Percentiles rank a stretch among this genome's conserved stretches.
Evolutionary conservation across 2,113 vertebrate species (phyloP).

Genomic region (Rhinoptilus africanus): DNA sequence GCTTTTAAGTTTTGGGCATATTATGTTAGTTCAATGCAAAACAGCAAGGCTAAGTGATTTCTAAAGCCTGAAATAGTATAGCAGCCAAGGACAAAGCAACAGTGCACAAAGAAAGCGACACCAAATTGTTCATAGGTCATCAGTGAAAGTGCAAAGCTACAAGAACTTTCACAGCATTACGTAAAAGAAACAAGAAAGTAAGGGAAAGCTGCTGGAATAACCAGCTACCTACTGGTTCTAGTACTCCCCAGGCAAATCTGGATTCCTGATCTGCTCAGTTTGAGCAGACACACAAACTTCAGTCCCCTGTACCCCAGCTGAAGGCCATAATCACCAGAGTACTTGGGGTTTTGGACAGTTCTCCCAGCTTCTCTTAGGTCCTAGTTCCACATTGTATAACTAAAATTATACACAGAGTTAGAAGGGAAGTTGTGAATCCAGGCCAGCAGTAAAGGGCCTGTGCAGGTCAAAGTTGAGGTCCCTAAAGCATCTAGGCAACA

Average conservation of each 20-base stretch:
- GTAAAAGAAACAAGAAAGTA: neutral
- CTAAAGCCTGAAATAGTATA: neutral
- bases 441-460: neutral
- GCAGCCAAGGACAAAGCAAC: neutral
- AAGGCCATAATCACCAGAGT: neutral
- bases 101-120: neutral
- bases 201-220: neutral
- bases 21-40: neutral
- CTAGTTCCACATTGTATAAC: neutral
- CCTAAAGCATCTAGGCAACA: neutral
- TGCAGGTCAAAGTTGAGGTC: neutral
- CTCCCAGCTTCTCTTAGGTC: neutral
- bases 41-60: neutral
- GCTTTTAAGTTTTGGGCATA: neutral
- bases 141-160: neutral
- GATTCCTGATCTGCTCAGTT: neutral
- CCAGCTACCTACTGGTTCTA: neutral
- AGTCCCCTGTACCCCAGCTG: neutral
- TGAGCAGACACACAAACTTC: neutral
- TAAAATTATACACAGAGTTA: neutral
- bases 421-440: neutral
- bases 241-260: neutral
- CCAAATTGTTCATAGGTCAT: neutral
- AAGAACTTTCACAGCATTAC: neutral
- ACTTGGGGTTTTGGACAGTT: neutral